These are phyloP conservation scores for Morelia viridis DNA, from an alignment of 2,797 vertebrate genomes.

Conservation along the genomic window DNA sequence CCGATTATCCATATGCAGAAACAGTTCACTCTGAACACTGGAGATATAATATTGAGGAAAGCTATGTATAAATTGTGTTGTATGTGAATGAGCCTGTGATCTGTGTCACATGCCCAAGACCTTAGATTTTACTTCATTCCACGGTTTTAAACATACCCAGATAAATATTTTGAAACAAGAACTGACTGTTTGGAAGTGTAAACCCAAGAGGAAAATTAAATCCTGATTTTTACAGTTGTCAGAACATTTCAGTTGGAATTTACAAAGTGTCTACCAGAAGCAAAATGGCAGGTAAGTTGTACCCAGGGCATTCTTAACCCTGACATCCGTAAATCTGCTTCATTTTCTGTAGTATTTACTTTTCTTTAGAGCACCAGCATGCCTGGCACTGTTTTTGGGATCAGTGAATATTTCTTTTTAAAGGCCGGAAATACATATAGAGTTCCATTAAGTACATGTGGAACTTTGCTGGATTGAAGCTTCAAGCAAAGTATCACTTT, in stretches of 20 bases:
- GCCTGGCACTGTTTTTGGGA: neutral
- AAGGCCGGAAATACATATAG: neutral
- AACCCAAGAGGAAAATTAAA: neutral
- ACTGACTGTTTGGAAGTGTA: neutral
- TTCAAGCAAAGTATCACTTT: neutral
- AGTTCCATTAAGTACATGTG: neutral
- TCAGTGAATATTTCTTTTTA: neutral
- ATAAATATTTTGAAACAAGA: neutral
- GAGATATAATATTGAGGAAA: neutral
- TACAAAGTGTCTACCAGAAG: neutral
- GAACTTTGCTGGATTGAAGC: neutral
- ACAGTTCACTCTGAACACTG: neutral
- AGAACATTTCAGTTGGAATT: neutral
- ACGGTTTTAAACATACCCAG: neutral
- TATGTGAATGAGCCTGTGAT: neutral
- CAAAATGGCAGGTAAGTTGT: neutral
- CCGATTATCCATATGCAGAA: neutral
- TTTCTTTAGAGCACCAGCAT: neutral
- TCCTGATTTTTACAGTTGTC: neutral
- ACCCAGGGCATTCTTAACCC: neutral
- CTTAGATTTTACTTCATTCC: neutral
- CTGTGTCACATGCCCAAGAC: neutral
- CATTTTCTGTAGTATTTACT: neutral
- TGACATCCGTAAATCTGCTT: neutral
- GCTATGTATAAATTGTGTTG: neutral